Percentiles rank a stretch among this genome's conserved stretches.
Evolutionary conservation across 2,888 invertebrate genomes (phyloP).

Genomic region (Eubasilissa splendida): DNA sequence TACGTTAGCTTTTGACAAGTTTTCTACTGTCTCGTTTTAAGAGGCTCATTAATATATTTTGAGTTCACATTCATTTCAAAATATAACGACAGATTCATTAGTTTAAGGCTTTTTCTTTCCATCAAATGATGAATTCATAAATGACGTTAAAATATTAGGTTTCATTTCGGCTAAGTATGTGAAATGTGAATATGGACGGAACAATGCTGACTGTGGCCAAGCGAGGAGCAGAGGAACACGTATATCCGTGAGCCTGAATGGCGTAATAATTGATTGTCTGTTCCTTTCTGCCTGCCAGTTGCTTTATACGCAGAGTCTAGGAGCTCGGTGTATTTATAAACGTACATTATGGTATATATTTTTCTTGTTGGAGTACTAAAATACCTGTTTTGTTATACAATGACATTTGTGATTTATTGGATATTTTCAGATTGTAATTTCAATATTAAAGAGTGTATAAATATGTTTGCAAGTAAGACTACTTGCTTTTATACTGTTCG

Average conservation of each 20-base stretch:
- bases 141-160: too few species aligned
- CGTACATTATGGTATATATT: too few species aligned
- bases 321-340: too few species aligned
- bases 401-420: conserved; percentile 46
- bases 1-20: conserved; percentile 14
- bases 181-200: too few species aligned
- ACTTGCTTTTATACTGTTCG: conserved; percentile 47
- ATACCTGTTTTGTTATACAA: conserved; percentile 39
- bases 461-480: conserved; percentile 23
- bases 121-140: too few species aligned
- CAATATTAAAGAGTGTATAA: conserved; percentile 36
- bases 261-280: too few species aligned
- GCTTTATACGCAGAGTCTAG: too few species aligned
- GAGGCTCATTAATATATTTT: conserved; percentile 48
- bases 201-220: too few species aligned
- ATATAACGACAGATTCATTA: conserved; percentile 14
- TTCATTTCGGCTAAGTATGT: too few species aligned
- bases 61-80: conserved; percentile 25
- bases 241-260: too few species aligned
- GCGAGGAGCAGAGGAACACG: too few species aligned
- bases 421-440: conserved; percentile 41
- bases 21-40: conserved; percentile 52
- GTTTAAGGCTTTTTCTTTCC: not conserved
- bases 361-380: conserved; percentile 8
- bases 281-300: too few species aligned